Base-by-base conservation (phyloP, 2,888 invertebrate species). In the Leptothorax acervorum region DNA sequence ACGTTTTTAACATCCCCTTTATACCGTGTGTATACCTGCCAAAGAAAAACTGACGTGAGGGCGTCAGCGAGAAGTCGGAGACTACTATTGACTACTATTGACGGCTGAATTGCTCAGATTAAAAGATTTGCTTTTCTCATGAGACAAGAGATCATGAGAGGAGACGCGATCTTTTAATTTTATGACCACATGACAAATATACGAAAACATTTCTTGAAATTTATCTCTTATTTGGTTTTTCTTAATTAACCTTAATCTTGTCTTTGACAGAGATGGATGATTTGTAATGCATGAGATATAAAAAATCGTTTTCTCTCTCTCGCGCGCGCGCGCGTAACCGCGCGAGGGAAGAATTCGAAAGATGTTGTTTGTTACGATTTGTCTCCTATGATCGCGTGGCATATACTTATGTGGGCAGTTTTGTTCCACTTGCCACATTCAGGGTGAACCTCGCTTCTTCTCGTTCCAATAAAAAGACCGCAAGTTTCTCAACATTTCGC, bases 401-500 rank as follows among this genome's bases (percentile, higher is more conserved):
- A 23, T 23, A 23, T 23, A 23, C 23, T 23, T 79, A 3, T 9
- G 9, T 23, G 81, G 81, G 60, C 55, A 83, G 53, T 71, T 71
- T 57, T 76, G 48, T 57, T 0, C 23, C 23, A 23, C 23, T 23
- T 23, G 62, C n/a, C 45, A 63, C 53, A 23, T 66, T 48, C 62
- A 48, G n/a, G n/a, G n/a, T n/a, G n/a, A n/a, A n/a, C 35, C 60
- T 84, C 60, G 53, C 23, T 85, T 83, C 57, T 86, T 85, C 57
- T 68, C 70, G 51, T 35, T 45, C 63, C 66, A 66, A 81, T 68
- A 83, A 85, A 79, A 87, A 23, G 84, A 11, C 42, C 57, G 81
- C 68, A 57, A 86, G 78, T 65, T 73, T 66, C 78, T 87, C 83
- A 84, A 87, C 76, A 76, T 85, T 87, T 85, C 53, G 85, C 81